phyloP scores from a whole-genome alignment of 2,113 vertebrate species.

The Alethe diademata region DNA sequence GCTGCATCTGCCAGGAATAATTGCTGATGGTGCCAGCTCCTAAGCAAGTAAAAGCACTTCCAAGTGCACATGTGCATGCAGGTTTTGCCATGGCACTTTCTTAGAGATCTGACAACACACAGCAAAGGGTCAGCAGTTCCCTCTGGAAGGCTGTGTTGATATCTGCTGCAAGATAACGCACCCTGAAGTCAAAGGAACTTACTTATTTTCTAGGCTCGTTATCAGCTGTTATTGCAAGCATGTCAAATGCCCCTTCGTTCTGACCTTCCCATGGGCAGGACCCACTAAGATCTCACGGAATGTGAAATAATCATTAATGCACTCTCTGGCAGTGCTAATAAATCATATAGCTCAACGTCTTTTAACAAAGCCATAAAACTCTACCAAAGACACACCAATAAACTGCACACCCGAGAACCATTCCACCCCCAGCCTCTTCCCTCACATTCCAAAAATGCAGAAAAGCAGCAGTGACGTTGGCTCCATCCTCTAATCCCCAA shows the following conservation, averaged over 20 bases:
- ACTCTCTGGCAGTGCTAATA: conserved; percentile 20
- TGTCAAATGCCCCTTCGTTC: conserved; percentile 26
- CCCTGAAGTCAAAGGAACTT: conserved; percentile 23
- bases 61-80: background rate
- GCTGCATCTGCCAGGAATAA: background rate
- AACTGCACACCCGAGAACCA: background rate
- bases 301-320: conserved; percentile 58
- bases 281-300: conserved; percentile 40
- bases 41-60: background rate
- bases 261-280: conserved; percentile 52
- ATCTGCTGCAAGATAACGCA: conserved; percentile 39
- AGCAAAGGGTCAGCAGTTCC: conserved; percentile 43
- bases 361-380: conserved; percentile 35
- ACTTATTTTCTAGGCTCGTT: conserved; percentile 27
- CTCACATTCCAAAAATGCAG: conserved; percentile 7
- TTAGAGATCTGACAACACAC: background rate
- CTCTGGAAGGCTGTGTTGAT: conserved; percentile 34
- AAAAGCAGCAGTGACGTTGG: background rate
- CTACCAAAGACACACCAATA: background rate
- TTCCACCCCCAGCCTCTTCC: conserved; percentile 2
- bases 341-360: conserved; percentile 16
- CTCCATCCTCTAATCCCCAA: conserved; percentile 24
- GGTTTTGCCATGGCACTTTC: background rate
- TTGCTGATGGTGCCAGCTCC: background rate
- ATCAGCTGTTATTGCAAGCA: conserved; percentile 63